Evolutionary conservation across 2,113 vertebrate genomes (phyloP).

Genomic region (Electrona antarctica): DNA sequence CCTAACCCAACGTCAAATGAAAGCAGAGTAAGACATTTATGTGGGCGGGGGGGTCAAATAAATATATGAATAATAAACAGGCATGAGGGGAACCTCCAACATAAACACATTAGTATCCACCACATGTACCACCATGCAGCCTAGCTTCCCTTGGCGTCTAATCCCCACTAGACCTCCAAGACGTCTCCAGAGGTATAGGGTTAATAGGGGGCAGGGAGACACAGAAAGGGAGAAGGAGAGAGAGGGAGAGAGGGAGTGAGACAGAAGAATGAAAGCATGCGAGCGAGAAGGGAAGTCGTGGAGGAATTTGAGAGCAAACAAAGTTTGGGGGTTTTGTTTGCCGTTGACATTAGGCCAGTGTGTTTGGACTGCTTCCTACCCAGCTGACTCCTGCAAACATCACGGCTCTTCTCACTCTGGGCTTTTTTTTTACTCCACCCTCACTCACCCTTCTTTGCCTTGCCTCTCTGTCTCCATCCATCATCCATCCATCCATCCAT

Average conservation of each 20-base stretch:
- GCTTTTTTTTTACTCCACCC: background rate
- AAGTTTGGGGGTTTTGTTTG: constrained; percentile 28
- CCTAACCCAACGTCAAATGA: background rate
- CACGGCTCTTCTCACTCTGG: background rate
- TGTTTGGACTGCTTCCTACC: constrained; percentile 22
- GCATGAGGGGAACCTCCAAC: background rate
- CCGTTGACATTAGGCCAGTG: constrained; percentile 19
- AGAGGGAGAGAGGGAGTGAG: background rate
- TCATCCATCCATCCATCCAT: background rate
- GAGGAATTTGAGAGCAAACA: constrained; percentile 25
- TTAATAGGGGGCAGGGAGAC: background rate
- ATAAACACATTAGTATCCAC: constrained; percentile 5
- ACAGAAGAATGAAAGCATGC: background rate
- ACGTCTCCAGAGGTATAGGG: background rate
- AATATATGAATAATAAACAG: constrained; percentile 15
- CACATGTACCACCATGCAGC: constrained; percentile 14
- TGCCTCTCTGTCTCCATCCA: background rate
- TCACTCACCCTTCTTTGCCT: too few relatives aligned
- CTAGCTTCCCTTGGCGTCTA: constrained; percentile 2
- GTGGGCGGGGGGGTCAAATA: background rate
- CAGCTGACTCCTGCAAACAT: constrained; percentile 9
- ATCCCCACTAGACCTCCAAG: background rate
- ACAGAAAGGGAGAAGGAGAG: background rate
- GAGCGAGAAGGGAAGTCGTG: constrained; percentile 7
- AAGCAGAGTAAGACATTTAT: too few relatives aligned